Conservation (phyloP, 2,888 invertebrate species). For the Dicyrtoma fusca region DNA sequence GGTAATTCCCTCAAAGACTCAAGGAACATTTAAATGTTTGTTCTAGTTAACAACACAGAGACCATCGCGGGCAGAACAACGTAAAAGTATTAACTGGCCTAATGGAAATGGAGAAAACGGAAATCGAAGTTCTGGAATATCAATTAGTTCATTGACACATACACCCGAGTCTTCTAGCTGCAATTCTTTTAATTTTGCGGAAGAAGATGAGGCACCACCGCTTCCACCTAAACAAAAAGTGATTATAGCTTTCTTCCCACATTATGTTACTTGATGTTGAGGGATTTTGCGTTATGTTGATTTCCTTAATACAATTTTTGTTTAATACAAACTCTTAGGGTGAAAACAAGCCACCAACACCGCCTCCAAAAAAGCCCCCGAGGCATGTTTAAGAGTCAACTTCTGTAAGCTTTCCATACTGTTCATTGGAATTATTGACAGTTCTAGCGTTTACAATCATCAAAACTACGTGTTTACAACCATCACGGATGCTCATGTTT, state of each 20-base stretch:
- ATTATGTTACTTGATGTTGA: constrained; percentile 32
- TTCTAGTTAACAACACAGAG: constrained; percentile 49
- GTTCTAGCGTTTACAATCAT: too few relatives aligned
- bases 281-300: neutral
- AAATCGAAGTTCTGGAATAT: constrained; percentile 41
- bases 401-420: neutral
- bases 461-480: too few relatives aligned
- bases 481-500: too few relatives aligned
- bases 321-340: constrained; percentile 35
- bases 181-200: constrained; percentile 41
- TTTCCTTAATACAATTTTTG: too few relatives aligned
- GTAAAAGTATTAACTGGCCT: constrained; percentile 48
- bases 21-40: neutral
- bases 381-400: neutral
- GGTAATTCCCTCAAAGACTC: too few relatives aligned
- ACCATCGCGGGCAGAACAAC: constrained; percentile 47
- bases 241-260: constrained; percentile 8
- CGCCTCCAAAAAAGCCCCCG: constrained; percentile 46
- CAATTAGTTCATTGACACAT: constrained; percentile 30
- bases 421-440: neutral
- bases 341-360: constrained; percentile 46
- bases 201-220: constrained; percentile 46
- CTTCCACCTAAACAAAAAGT: constrained; percentile 46
- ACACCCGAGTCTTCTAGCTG: constrained; percentile 43
- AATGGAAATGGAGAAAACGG: constrained; percentile 37